These are phyloP conservation scores for Pogonus chalceus DNA, from an alignment of 1,140 invertebrate species.

Conservation along the genomic window DNA sequence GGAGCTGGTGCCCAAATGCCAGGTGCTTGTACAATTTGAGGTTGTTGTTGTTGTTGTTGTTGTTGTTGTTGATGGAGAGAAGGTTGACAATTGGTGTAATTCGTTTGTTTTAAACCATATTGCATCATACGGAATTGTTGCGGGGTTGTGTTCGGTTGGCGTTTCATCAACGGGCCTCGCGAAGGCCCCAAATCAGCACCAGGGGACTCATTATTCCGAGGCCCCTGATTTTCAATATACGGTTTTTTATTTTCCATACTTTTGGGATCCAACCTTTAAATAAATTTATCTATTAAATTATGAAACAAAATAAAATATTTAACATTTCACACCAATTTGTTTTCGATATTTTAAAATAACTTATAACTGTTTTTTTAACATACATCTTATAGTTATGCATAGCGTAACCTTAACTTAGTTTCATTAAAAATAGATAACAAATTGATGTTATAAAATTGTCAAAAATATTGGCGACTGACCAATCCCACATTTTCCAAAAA, in stretches of 20 bases:
- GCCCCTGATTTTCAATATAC: conserved; percentile 14
- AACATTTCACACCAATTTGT: conserved; percentile 23
- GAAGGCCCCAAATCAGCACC: too few relatives aligned
- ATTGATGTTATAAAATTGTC: conserved; percentile 8
- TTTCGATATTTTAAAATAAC: conserved; percentile 21
- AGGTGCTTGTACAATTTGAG: neutral
- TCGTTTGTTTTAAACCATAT: conserved; percentile 22
- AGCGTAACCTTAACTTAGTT: conserved; percentile 16
- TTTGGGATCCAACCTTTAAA: conserved; percentile 29
- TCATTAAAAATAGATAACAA: conserved; percentile 11
- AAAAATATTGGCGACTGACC: conserved; percentile 44
- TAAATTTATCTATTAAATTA: conserved; percentile 8
- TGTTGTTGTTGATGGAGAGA: conserved; percentile 27
- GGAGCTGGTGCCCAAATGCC: neutral
- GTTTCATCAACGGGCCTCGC: conserved; percentile 23
- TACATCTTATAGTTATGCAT: conserved; percentile 16
- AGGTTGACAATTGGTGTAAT: conserved; percentile 29
- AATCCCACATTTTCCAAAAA: conserved; percentile 56
- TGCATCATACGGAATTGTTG: conserved; percentile 23
- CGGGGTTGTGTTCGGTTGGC: conserved; percentile 28
- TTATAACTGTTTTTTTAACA: conserved; percentile 11
- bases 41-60: neutral
- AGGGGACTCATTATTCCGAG: conserved; percentile 15
- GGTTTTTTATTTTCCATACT: conserved; percentile 32
- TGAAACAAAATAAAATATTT: neutral